Percentiles rank a stretch among this genome's conserved stretches.
phyloP scores from a whole-genome alignment of 2,113 vertebrate genomes.

The Pogonocichla stellata region DNA sequence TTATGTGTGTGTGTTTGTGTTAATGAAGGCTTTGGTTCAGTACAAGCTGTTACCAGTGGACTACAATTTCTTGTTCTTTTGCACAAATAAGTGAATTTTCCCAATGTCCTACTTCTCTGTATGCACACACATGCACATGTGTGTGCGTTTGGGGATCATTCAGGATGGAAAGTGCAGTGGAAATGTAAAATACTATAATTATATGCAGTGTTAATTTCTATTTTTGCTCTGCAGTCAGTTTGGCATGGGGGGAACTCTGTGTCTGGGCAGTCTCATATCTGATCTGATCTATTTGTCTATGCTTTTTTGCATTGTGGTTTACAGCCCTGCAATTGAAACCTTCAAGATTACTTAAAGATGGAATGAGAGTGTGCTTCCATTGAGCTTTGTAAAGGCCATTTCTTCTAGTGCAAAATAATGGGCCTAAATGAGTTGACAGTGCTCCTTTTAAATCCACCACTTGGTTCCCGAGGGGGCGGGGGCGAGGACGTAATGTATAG shows the following conservation, averaged over 20 bases:
- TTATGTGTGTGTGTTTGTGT: not conserved
- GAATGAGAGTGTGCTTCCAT: conserved; percentile 27
- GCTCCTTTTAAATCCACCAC: conserved; percentile 42
- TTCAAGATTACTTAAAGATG: conserved; percentile 60
- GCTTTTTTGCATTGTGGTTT: conserved; percentile 63
- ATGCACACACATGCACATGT: conserved; percentile 5
- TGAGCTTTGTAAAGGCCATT: conserved; percentile 45
- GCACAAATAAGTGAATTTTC: conserved; percentile 40
- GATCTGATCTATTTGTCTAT: conserved; percentile 46
- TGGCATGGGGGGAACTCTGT: conserved; percentile 50
- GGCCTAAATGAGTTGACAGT: conserved; percentile 53
- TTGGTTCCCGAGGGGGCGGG: conserved; percentile 22
- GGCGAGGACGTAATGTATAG: conserved; percentile 32
- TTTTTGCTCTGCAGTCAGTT: conserved; percentile 51
- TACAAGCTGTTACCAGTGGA: conserved; percentile 45
- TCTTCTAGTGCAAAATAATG: conserved; percentile 56
- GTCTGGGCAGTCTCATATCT: conserved; percentile 60
- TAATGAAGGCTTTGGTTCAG: conserved; percentile 48
- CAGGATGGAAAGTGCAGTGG: conserved; percentile 38
- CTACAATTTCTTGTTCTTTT: not conserved
- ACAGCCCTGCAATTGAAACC: conserved; percentile 47
- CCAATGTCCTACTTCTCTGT: not conserved
- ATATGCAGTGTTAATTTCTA: conserved; percentile 34
- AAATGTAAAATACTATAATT: conserved; percentile 64
- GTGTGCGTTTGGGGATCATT: conserved; percentile 3